phyloP scores from a whole-genome alignment of 2,113 vertebrate species.

The Dasyurus viverrinus region DNA sequence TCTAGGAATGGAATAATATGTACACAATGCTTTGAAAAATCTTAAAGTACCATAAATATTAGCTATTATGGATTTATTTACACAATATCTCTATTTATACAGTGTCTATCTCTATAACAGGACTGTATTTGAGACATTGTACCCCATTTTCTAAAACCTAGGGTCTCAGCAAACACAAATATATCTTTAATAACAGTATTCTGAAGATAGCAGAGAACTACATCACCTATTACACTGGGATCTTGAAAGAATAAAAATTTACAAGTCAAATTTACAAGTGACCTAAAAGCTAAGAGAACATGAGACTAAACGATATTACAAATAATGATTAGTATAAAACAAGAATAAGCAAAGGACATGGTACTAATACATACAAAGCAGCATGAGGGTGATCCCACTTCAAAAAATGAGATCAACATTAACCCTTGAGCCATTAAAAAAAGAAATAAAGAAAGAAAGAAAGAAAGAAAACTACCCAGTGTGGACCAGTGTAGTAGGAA shows the following conservation, averaged over 20 bases:
- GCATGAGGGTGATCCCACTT: not conserved
- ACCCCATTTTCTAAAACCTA: not conserved
- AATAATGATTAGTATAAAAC: not conserved
- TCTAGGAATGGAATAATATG: not conserved
- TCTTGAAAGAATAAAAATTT: not conserved
- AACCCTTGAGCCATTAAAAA: not conserved
- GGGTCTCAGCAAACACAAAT: not conserved
- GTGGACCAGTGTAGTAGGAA: not conserved
- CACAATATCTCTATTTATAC: not conserved
- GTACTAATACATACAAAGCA: not conserved
- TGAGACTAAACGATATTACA: not conserved
- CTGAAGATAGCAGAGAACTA: not conserved
- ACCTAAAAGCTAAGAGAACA: not conserved
- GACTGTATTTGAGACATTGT: not conserved
- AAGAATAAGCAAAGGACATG: not conserved
- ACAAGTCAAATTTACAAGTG: not conserved
- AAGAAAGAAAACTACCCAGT: not conserved
- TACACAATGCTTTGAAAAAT: not conserved
- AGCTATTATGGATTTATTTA: not conserved
- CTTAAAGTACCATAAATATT: not conserved
- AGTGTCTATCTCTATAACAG: not conserved
- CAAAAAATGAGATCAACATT: not conserved
- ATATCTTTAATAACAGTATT: not conserved
- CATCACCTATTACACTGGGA: not conserved
- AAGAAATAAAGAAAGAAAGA: too few relatives aligned